These are phyloP conservation scores for Equus przewalskii DNA, from an alignment of 2,113 vertebrate genomes.

Conservation along the genomic window DNA sequence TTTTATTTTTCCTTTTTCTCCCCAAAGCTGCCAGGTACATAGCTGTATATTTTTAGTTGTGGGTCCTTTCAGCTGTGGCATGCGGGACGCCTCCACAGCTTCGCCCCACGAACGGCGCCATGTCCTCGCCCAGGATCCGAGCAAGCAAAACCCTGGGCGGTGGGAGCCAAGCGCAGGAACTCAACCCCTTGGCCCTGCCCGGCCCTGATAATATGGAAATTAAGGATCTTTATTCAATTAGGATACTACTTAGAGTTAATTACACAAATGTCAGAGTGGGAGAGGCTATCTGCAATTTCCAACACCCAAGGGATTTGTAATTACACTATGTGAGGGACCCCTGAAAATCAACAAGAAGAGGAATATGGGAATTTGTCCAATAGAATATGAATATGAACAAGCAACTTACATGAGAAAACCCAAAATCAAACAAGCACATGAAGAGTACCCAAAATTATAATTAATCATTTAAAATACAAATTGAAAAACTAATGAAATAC, in stretches of 20 bases:
- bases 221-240: constrained; percentile 6
- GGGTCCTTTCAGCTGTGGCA: too few relatives aligned
- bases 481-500: neutral
- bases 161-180: too few relatives aligned
- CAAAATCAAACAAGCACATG: neutral
- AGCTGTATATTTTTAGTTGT: too few relatives aligned
- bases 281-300: neutral
- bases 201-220: neutral
- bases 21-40: too few relatives aligned
- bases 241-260: constrained; percentile 25
- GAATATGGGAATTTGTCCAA: neutral
- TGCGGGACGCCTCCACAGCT: too few relatives aligned
- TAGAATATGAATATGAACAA: neutral
- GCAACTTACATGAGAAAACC: neutral
- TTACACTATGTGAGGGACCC: neutral
- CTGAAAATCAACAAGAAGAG: neutral
- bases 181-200: too few relatives aligned
- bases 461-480: neutral
- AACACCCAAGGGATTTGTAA: constrained; percentile 22
- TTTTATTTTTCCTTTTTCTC: too few relatives aligned
- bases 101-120: too few relatives aligned
- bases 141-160: too few relatives aligned
- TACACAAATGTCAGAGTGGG: neutral
- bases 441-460: neutral
- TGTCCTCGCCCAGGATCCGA: too few relatives aligned